Conservation (phyloP, 2,797 vertebrate genomes). For the Falco columbarius region DNA sequence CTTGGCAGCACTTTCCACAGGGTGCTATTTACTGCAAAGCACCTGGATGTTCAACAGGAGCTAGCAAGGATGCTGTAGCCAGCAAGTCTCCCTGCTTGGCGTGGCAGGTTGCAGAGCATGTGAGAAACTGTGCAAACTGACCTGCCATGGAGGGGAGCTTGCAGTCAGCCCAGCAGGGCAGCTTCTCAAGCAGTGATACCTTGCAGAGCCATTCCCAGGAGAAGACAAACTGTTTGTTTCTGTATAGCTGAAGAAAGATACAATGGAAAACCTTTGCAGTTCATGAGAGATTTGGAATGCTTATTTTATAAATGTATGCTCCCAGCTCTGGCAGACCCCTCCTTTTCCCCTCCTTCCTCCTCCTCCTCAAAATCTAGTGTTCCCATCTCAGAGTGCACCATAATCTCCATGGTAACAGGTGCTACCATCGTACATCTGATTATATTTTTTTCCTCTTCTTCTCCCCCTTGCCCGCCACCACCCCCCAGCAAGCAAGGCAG, state of each 20-base stretch:
- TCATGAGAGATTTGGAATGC: constrained; percentile 36
- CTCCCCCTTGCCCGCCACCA: not conserved
- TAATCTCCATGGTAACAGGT: constrained; percentile 70
- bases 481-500: not conserved
- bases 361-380: constrained; percentile 49
- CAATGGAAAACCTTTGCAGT: not conserved
- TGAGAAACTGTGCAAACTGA: not conserved
- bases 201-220: not conserved
- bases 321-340: constrained; percentile 23
- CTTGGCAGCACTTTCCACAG: not conserved
- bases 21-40: not conserved
- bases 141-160: not conserved
- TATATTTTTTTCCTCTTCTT: not conserved
- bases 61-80: not conserved
- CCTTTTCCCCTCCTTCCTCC: constrained; percentile 17
- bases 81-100: not conserved
- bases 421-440: not conserved
- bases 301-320: constrained; percentile 68
- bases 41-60: not conserved
- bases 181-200: not conserved
- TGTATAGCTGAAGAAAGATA: not conserved
- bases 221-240: not conserved
- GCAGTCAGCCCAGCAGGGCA: not conserved
- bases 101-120: accelerated
- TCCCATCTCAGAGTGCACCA: constrained; percentile 27